Percentiles rank a stretch among this genome's conserved stretches.
Conservation (phyloP, 2,113 vertebrate species). For the Actenoides hombroni region DNA sequence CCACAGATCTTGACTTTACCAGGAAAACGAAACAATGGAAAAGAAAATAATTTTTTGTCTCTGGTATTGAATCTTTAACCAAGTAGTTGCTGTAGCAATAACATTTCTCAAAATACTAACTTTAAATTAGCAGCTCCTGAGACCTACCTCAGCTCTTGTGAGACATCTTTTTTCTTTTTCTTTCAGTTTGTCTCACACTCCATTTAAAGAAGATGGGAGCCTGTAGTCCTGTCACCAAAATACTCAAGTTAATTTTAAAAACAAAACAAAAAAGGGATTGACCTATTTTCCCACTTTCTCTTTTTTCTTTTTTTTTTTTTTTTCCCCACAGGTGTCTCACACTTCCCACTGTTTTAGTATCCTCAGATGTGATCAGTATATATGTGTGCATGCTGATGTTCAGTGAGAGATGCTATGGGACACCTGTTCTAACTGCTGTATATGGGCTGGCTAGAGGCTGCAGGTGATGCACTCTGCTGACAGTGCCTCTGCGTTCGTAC, state of each 20-base stretch:
- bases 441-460: background rate
- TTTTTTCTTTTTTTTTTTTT: background rate
- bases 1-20: background rate
- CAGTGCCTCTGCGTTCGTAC: background rate
- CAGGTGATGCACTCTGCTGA: background rate
- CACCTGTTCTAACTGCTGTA: background rate
- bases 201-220: background rate
- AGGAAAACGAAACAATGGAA: background rate
- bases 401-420: background rate
- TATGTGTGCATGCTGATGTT: background rate
- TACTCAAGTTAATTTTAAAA: background rate
- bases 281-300: background rate
- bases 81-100: slow-evolving; percentile 11
- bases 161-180: background rate
- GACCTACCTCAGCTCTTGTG: background rate
- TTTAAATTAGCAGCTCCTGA: background rate
- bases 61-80: background rate
- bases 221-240: background rate
- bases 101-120: background rate
- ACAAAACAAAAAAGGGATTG: background rate
- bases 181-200: background rate
- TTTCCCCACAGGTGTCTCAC: background rate
- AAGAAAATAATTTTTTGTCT: background rate
- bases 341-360: background rate
- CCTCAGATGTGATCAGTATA: background rate